Evolutionary conservation across 2,797 vertebrate genomes (phyloP).

Genomic region (Cirrhinus molitorella): DNA sequence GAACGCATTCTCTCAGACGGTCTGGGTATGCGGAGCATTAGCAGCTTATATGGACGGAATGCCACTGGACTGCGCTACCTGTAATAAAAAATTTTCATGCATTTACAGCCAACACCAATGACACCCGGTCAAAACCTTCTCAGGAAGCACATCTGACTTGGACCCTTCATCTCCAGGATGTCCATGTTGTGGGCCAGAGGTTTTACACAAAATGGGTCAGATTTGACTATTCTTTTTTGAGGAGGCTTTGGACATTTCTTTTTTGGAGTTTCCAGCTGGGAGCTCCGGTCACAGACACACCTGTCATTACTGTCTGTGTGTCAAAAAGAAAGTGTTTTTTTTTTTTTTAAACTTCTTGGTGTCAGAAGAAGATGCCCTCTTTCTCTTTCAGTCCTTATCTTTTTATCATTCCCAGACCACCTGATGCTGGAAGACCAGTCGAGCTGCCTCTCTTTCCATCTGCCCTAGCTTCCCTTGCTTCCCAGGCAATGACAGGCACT

Average conservation of each 20-base stretch:
- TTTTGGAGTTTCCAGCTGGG: not conserved
- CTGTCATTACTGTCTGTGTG: slow-evolving; percentile 2
- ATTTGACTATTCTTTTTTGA: not conserved
- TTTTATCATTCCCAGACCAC: slow-evolving; percentile 27
- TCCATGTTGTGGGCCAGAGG: not conserved
- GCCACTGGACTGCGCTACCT: too few species aligned
- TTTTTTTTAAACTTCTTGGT: slow-evolving; percentile 18
- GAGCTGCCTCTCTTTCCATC: slow-evolving; percentile 75
- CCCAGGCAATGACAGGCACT: slow-evolving; percentile 70
- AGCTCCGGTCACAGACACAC: slow-evolving; percentile 29
- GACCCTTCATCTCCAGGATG: not conserved
- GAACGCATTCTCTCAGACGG: too few species aligned
- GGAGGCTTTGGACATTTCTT: not conserved
- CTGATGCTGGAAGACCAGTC: slow-evolving; percentile 48
- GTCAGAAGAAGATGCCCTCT: not conserved
- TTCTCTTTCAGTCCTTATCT: not conserved
- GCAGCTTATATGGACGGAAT: too few species aligned
- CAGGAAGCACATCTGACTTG: not conserved
- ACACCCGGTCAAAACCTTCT: not conserved
- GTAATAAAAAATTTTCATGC: not conserved
- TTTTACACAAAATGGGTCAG: not conserved
- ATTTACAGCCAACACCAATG: not conserved
- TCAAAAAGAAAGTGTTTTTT: slow-evolving; percentile 34
- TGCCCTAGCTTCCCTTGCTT: slow-evolving; percentile 76
- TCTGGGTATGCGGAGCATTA: too few species aligned